Base-by-base conservation (phyloP, 1,140 invertebrate genomes). In the Mylabris phalerata region DNA sequence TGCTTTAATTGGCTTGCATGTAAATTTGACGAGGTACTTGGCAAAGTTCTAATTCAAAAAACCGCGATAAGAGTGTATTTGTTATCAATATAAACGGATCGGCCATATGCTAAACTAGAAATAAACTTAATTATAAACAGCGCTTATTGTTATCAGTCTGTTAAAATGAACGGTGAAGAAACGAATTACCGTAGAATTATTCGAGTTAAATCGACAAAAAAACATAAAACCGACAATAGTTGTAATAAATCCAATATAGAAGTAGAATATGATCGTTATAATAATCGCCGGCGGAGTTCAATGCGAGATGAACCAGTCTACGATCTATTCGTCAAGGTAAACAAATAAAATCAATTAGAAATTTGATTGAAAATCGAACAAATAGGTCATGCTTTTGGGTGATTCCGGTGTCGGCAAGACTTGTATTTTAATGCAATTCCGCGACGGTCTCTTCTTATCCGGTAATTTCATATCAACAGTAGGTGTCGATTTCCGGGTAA, bases 401-500 rank as follows among this genome's bases (percentile, higher is more conserved):
- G 91, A 94, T 77, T 91, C 89, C 58, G 90, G 89, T 55, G 91
- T 93, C 41, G 91, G 91, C 48, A 94, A 93, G 79, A 93, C 90
- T 19, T 93, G 90, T 73, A 81, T 93, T 42, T 80, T 93, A 60
- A 87, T 91, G 44, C 82, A 88, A 68, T 94, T 92, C 78, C 84
- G 89, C 68, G 89, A 93, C 73, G 89, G 89, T 61, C 83, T 82
- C 55, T 95, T 93, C 77, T 80, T 92, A 47, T 85, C 85, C 63
- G 92, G 92, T 71, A 92, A 91, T 78, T 95, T 92, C 80, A 93
- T 95, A 75, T 92, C 91, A 58, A 96, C 93, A 13, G 91, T 96
- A 68, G 93, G 93, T 74, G 93, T 96, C 75, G 93, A 96, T 80
- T 95, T 93, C 80, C 85, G 91, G 87, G 93, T 95, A 83, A 86